Evolutionary conservation across 2,113 vertebrate species (phyloP).

Genomic region (Vicugna pacos): DNA sequence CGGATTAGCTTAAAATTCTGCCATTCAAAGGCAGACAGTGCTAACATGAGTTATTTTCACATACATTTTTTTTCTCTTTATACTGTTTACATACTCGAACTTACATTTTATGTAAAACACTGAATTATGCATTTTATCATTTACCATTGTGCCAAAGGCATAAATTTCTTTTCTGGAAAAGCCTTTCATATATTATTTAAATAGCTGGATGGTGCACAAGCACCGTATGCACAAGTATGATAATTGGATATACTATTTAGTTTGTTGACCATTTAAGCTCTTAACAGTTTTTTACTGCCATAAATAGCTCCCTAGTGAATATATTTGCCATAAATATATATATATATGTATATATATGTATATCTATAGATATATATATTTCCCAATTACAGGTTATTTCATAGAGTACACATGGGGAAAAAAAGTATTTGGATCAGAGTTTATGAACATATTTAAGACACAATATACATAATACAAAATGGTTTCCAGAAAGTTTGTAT

Average conservation of each 20-base stretch:
- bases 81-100: neutral
- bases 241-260: neutral
- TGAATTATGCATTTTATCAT: neutral
- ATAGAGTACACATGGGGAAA: neutral
- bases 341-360: neutral
- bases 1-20: neutral
- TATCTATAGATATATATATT: neutral
- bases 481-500: neutral
- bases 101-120: neutral
- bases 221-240: neutral
- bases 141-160: neutral
- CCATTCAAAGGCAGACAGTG: neutral
- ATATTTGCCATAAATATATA: neutral
- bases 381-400: neutral
- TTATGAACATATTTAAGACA: neutral
- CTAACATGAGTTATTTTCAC: neutral
- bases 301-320: neutral
- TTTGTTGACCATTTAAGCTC: neutral
- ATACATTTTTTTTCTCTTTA: neutral
- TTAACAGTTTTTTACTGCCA: neutral
- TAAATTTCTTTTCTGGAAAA: slow-evolving; percentile 6
- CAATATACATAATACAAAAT: neutral
- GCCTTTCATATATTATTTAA: neutral
- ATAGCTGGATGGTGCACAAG: neutral
- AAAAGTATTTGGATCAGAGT: neutral